Base-by-base conservation (phyloP, 2,797 vertebrate genomes). In the Enteromius trimaculatus region DNA sequence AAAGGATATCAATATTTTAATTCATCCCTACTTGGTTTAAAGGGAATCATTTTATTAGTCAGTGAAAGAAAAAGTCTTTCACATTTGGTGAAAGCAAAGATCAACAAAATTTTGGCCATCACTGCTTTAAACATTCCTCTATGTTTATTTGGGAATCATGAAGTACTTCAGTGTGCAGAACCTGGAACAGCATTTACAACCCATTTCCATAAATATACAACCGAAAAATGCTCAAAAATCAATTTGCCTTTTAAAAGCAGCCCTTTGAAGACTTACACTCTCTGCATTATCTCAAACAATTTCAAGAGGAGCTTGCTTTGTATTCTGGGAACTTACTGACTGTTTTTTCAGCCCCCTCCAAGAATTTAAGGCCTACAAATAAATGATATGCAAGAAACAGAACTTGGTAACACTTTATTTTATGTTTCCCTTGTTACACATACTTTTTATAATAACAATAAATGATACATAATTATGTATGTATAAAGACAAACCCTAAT, bases 121-220 rank as follows among this genome's bases (percentile, higher is more conserved):
- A 34, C 49, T 53, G 19, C 47, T 34, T 47, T 14, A 74, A 74
- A 53, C 71, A 74, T 19, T 74, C 47, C 47, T 51, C 70, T 7
- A 0, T 1, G 17, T 53, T 53, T 7, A 74, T 39, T 66, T 37
- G 31, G 16, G 17, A 19, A 66, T 37, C 42, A 1, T 51, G 47
- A 29, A 70, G 26, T 26, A 7, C 16, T 34, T 21, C 31, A 21
- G 47, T 74, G 26, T 53, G 47, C 17, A 53, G 19, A n/a, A 53
- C 17, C 31, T 14, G 17, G 47, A 74, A 51, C 26, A 53, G 26
- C 26, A 51, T 34, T n/a, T 21, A 6, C 29, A 49, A 74, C 29
- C 26, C 29, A n/a, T 37, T 55, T 37, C 10, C 1, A 0, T 19
- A 37, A 55, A 34, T n/a, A 47, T 6, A 29, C 42, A 65, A 31